phyloP scores from a whole-genome alignment of 2,888 invertebrate genomes.

The Lithosia quadra region DNA sequence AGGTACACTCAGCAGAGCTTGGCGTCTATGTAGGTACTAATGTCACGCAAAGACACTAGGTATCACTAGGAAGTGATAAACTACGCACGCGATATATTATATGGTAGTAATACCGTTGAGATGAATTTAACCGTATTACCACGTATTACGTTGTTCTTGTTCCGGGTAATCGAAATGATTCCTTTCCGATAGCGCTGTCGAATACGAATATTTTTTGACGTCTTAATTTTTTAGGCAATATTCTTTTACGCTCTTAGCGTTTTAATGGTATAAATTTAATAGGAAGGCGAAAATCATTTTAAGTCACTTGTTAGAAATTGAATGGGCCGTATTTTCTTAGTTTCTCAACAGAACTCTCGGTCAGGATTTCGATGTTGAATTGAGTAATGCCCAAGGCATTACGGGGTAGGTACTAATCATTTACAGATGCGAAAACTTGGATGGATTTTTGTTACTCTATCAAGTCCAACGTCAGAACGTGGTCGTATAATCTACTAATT shows the following conservation, averaged over 20 bases:
- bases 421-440: too few relatives aligned
- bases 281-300: too few relatives aligned
- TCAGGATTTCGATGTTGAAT: too few relatives aligned
- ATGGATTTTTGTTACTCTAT: too few relatives aligned
- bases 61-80: constrained; percentile 52
- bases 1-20: constrained; percentile 17
- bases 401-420: too few relatives aligned
- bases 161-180: constrained; percentile 30
- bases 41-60: constrained; percentile 55
- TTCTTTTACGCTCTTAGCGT: not conserved
- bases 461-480: too few relatives aligned
- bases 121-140: constrained; percentile 34
- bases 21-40: constrained; percentile 32
- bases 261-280: too few relatives aligned
- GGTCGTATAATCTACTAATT: too few relatives aligned
- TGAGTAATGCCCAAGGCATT: too few relatives aligned
- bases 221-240: constrained; percentile 11
- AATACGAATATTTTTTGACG: constrained; percentile 27
- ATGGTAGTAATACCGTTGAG: constrained; percentile 38
- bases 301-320: too few relatives aligned
- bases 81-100: constrained; percentile 35
- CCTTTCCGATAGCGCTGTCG: constrained; percentile 31
- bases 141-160: constrained; percentile 39
- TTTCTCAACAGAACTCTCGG: too few relatives aligned
- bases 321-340: too few relatives aligned